These are phyloP conservation scores for Ips typographus DNA, from an alignment of 1,140 invertebrate genomes.

Conservation along the genomic window DNA sequence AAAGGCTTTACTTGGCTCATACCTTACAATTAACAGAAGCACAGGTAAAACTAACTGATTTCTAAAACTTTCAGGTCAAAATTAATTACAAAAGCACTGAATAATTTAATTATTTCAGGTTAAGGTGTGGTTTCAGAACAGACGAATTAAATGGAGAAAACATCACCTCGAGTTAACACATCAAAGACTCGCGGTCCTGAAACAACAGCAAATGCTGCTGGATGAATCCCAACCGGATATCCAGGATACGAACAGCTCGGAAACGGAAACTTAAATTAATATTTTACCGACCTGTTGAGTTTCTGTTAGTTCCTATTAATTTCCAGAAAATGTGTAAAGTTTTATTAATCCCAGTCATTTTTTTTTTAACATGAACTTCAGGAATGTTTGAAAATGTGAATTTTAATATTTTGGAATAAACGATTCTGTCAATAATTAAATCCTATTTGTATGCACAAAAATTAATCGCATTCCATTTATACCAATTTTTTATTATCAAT, in stretches of 20 bases:
- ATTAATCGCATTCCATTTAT: too few species aligned
- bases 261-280: slow-evolving; percentile 47
- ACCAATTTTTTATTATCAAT: too few species aligned
- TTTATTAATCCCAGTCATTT: too few species aligned
- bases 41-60: slow-evolving; percentile 60
- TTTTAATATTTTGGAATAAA: too few species aligned
- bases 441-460: too few species aligned
- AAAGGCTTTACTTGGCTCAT: slow-evolving; percentile 85
- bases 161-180: slow-evolving; percentile 90
- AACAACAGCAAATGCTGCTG: slow-evolving; percentile 58
- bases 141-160: slow-evolving; percentile 95
- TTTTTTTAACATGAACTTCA: too few species aligned
- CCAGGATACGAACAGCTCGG: slow-evolving; percentile 49
- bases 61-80: background rate
- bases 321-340: too few species aligned
- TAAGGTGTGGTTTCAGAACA: slow-evolving; percentile 97
- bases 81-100: slow-evolving; percentile 15
- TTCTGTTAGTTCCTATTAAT: background rate
- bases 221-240: slow-evolving; percentile 46
- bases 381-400: too few species aligned
- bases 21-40: slow-evolving; percentile 88
- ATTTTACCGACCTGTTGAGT: background rate
- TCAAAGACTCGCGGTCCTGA: slow-evolving; percentile 76
- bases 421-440: too few species aligned
- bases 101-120: slow-evolving; percentile 62